Percentiles rank a stretch among this genome's conserved stretches.
Conservation (phyloP, 2,888 invertebrate species). For the Itoplectis maculator region DNA sequence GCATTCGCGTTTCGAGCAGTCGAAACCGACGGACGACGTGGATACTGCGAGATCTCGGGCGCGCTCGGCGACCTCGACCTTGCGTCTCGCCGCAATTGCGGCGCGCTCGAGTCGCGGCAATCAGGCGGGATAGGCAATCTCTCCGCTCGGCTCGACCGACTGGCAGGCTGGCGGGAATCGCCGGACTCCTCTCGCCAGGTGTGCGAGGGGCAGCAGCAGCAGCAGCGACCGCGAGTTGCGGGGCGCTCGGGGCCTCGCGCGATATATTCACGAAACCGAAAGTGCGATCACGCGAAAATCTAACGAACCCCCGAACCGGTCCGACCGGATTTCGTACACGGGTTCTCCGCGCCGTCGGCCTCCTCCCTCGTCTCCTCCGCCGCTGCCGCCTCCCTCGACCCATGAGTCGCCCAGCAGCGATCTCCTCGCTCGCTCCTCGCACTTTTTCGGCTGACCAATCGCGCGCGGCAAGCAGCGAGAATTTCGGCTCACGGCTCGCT, state of each 20-base stretch:
- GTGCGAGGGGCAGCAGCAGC: conserved; percentile 43
- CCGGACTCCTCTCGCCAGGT: conserved; percentile 59
- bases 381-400: conserved; percentile 23
- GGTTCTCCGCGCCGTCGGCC: conserved; percentile 55
- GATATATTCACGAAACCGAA: conserved; percentile 84
- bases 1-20: background rate
- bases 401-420: background rate
- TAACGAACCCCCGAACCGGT: conserved; percentile 84
- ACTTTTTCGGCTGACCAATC: conserved; percentile 12
- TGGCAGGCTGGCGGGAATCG: conserved; percentile 32
- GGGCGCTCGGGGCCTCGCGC: conserved; percentile 35
- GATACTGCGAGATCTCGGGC: background rate
- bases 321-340: conserved; percentile 83
- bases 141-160: conserved; percentile 34
- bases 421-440: conserved; percentile 17
- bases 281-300: conserved; percentile 85
- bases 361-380: conserved; percentile 27
- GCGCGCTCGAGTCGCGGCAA: conserved; percentile 37
- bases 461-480: background rate
- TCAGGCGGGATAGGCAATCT: conserved; percentile 45
- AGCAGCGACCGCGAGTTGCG: conserved; percentile 32
- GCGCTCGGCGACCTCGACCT: conserved; percentile 60
- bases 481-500: conserved; percentile 20
- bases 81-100: conserved; percentile 61
- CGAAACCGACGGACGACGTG: background rate